Evolutionary conservation across 2,797 vertebrate genomes (phyloP).

Genomic region (Macropus fuliginosus): DNA sequence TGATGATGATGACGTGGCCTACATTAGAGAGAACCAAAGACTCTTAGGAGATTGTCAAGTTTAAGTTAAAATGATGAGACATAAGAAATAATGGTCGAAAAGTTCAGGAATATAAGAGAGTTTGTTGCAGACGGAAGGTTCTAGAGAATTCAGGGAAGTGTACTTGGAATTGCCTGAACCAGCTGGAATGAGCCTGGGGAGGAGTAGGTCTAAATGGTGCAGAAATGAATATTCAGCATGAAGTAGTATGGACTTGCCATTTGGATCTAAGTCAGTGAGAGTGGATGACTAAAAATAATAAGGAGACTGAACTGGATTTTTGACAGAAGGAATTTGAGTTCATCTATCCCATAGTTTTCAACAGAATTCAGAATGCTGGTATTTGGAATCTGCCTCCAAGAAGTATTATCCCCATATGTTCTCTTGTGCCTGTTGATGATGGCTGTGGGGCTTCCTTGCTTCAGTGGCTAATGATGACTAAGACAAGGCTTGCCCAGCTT

Average conservation of each 20-base stretch:
- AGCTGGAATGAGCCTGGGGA: not conserved
- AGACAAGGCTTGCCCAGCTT: not conserved
- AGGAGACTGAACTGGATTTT: not conserved
- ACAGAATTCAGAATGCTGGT: not conserved
- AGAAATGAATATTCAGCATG: not conserved
- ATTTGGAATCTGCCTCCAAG: not conserved
- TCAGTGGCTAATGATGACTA: not conserved
- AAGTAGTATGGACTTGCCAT: not conserved
- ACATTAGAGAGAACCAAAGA: not conserved
- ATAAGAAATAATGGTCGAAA: not conserved
- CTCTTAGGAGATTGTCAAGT: not conserved
- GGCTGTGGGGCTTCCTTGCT: not conserved
- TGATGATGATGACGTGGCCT: not conserved
- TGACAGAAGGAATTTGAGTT: not conserved
- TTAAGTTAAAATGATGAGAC: not conserved
- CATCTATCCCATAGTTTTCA: not conserved
- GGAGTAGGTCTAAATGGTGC: not conserved
- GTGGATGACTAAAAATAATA: not conserved
- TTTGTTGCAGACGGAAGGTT: not conserved
- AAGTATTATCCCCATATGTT: not conserved
- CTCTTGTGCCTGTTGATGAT: not conserved
- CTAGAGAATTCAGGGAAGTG: not conserved
- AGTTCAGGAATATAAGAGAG: not conserved
- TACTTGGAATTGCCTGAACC: not conserved
- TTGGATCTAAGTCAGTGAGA: not conserved